Evolutionary conservation across 2,797 vertebrate genomes (phyloP).

Genomic region (Pseudochirops cupreus): DNA sequence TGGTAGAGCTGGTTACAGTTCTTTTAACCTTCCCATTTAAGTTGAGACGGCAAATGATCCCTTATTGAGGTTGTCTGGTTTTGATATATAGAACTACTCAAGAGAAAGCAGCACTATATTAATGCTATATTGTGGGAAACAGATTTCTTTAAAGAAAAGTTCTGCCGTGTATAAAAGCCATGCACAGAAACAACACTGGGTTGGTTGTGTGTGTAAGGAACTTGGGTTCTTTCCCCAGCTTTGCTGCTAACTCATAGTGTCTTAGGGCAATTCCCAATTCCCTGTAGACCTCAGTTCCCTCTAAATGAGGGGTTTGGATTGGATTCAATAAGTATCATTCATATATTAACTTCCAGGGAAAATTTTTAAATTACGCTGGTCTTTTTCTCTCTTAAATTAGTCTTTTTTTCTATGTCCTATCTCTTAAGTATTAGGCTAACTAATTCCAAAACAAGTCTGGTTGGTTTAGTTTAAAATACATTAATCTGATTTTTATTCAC

Average conservation of each 20-base stretch:
- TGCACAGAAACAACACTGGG: not conserved
- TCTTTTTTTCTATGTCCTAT: not conserved
- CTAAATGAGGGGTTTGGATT: not conserved
- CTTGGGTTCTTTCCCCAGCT: not conserved
- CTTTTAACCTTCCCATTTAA: constrained; percentile 10
- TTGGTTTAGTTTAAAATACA: constrained; percentile 60
- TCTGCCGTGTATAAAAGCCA: not conserved
- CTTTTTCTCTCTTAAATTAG: not conserved
- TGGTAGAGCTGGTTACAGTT: constrained; percentile 49
- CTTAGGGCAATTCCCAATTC: not conserved
- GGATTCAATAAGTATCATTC: constrained; percentile 27
- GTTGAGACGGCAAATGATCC: not conserved
- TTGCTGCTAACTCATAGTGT: not conserved
- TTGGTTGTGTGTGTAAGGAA: not conserved
- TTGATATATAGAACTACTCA: constrained; percentile 16
- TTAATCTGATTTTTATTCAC: constrained; percentile 49
- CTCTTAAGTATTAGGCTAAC: constrained; percentile 38
- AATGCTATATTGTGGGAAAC: constrained; percentile 38
- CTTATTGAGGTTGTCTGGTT: constrained; percentile 16
- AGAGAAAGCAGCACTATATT: constrained; percentile 44
- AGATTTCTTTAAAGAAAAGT: constrained; percentile 47
- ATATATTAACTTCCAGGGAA: constrained; percentile 32
- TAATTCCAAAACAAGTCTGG: constrained; percentile 29
- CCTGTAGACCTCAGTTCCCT: not conserved
- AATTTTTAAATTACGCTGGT: not conserved